These are phyloP conservation scores for Orius insidiosus DNA, from an alignment of 1,140 invertebrate genomes.

Conservation along the genomic window DNA sequence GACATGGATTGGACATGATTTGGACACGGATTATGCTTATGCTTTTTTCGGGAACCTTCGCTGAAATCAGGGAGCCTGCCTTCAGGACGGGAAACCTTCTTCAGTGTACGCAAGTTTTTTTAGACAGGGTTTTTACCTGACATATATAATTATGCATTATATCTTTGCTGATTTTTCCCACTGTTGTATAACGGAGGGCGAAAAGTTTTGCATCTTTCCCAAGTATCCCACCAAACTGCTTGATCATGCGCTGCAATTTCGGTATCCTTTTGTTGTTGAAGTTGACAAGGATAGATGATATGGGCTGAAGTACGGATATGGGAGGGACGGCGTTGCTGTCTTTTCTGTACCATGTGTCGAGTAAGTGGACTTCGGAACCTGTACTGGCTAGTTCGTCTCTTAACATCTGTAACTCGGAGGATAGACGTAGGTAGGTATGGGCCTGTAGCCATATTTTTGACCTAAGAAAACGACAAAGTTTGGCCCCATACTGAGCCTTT, in stretches of 20 bases:
- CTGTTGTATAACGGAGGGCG: constrained; percentile 61
- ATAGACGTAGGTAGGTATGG: constrained; percentile 90
- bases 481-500: constrained; percentile 89
- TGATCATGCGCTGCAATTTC: constrained; percentile 89
- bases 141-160: constrained; percentile 98
- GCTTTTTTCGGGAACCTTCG: too few species aligned
- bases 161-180: constrained; percentile 77
- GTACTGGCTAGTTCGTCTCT: constrained; percentile 57
- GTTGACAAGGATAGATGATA: constrained; percentile 90
- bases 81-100: too few species aligned
- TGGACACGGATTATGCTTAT: too few species aligned
- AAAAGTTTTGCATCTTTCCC: constrained; percentile 87
- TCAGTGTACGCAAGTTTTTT: too few species aligned
- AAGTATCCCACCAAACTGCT: constrained; percentile 95
- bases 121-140: constrained; percentile 51
- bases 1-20: too few species aligned
- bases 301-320: constrained; percentile 85
- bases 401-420: constrained; percentile 79
- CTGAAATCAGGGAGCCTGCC: too few species aligned
- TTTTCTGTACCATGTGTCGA: constrained; percentile 92
- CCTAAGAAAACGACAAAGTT: constrained; percentile 96
- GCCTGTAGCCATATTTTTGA: constrained; percentile 95
- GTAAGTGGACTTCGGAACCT: constrained; percentile 62
- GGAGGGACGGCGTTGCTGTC: constrained; percentile 89
- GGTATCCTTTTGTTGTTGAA: constrained; percentile 96